A percentile compares a stretch with the other conserved stretches of the same genome.
Evolutionary conservation across 2,113 vertebrate genomes (phyloP).

Genomic region (Cepphus grylle): DNA sequence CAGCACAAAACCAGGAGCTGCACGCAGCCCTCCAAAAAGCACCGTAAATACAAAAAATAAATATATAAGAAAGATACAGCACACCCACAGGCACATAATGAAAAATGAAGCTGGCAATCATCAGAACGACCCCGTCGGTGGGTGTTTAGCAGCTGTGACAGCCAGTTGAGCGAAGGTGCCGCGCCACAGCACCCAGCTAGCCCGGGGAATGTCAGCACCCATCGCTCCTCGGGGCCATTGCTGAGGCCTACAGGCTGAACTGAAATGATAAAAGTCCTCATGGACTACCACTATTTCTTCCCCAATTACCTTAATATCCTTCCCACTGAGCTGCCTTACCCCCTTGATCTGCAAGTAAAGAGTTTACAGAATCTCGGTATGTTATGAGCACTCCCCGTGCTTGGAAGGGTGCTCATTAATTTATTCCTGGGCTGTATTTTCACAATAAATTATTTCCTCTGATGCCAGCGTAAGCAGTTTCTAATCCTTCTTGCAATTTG

Average conservation of each 20-base stretch:
- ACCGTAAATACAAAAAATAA: neutral
- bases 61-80: neutral
- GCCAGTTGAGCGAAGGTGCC: neutral
- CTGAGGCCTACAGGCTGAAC: neutral
- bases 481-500: slow-evolving; percentile 36
- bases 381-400: neutral
- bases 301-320: neutral
- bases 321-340: neutral
- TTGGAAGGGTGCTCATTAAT: neutral
- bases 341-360: neutral
- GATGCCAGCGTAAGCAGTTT: neutral
- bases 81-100: neutral
- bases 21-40: neutral
- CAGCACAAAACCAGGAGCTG: neutral
- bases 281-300: neutral
- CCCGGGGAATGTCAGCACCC: neutral
- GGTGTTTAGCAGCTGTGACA: neutral
- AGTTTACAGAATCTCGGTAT: neutral
- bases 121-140: accelerated
- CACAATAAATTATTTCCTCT: neutral
- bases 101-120: neutral
- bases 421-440: neutral
- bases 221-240: neutral
- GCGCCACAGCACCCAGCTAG: neutral
- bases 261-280: neutral